Conservation (phyloP, 1,140 invertebrate species). For the Subanguina moxae region DNA sequence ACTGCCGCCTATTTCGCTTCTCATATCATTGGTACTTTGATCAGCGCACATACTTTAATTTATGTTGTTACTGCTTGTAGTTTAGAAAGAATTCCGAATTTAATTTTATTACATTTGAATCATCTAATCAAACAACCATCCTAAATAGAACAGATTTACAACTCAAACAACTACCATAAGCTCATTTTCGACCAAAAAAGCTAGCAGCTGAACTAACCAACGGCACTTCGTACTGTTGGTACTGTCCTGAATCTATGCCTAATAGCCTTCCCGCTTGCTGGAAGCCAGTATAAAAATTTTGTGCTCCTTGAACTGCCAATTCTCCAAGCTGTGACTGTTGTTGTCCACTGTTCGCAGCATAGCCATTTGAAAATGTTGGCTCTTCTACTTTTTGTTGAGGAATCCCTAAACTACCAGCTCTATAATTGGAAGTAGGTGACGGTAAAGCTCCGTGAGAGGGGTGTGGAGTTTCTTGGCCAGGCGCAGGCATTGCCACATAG, state of each 20-base stretch:
- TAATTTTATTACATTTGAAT: too few species aligned
- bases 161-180: too few species aligned
- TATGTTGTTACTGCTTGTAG: too few species aligned
- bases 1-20: too few species aligned
- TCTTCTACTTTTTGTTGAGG: not conserved
- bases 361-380: not conserved
- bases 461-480: slow-evolving; percentile 1
- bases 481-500: not conserved
- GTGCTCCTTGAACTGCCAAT: slow-evolving; percentile 25
- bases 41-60: too few species aligned
- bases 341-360: not conserved
- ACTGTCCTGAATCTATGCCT: slow-evolving; percentile 23
- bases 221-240: slow-evolving; percentile 25
- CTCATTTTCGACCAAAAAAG: slow-evolving; percentile 17
- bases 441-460: slow-evolving; percentile 3
- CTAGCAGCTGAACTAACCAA: slow-evolving; percentile 17
- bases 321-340: slow-evolving; percentile 6
- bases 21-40: too few species aligned
- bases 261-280: slow-evolving; percentile 24
- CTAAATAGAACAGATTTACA: too few species aligned
- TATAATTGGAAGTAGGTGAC: not conserved
- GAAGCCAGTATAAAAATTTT: slow-evolving; percentile 25
- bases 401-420: not conserved
- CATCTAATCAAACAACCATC: too few species aligned
- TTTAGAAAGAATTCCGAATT: too few species aligned